Base-by-base conservation (phyloP, 1,140 invertebrate species). In the Zeugodacus cucurbitae region DNA sequence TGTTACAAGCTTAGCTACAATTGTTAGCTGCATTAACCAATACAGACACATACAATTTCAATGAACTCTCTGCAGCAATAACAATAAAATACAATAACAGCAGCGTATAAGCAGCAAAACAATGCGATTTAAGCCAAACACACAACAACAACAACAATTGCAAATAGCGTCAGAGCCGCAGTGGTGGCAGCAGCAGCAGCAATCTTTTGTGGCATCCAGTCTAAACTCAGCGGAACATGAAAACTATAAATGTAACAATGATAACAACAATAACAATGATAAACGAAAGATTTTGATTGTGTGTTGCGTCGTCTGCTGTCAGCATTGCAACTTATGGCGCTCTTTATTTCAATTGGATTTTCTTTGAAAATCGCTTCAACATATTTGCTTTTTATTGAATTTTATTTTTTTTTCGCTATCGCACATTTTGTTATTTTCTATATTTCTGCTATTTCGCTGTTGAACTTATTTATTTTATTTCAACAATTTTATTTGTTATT, bases 291-390 rank as follows among this genome's bases (percentile, higher is more conserved):
- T 54, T 0, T 54, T 48, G 11, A 3, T 11, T 48, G 48, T 54
- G 48, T 54, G 14, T 54, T 29, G 74, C 41, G 41, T 26, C 41
- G 70, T 44, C 70, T 78, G 70, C 70, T 78, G 70, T 78, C 70
- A 82, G 74, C 41, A 44, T 26, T 82, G 41, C 74, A 82, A 48
- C n/a, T 29, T 82, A 41, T 44, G 70, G 32, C 32, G 34, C 32
- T 74, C 41, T 74, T 74, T 74, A 74, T 74, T 74, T 74, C 67
- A 74, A 74, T 74, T 74, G 67, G 34, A 74, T 74, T 74, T 74
- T 41, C 67, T 74, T 74, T 74, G 67, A 74, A 74, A 74, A 74
- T 82, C 41, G n/a, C 37, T 82, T 26, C n/a, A 48, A 82, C 41
- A 82, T 48, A 48, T 82, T 48, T n/a, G 3, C 34, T 20, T 41